These are phyloP conservation scores for Paramormyrops hopkinsi DNA, from an alignment of 2,797 vertebrate genomes.

Conservation along the genomic window DNA sequence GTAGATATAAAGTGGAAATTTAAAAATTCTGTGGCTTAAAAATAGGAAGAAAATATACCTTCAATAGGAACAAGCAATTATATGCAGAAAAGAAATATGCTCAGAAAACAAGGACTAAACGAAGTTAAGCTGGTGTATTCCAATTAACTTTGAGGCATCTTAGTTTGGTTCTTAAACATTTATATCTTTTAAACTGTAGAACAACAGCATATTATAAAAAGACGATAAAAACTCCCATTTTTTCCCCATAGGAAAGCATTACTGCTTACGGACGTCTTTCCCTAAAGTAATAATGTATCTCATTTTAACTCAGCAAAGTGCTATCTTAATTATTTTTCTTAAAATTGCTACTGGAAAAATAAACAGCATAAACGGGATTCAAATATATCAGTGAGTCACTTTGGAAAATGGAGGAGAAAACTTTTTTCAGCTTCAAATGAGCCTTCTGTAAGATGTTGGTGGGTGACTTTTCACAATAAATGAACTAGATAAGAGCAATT, in stretches of 20 bases:
- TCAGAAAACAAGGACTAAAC: not conserved
- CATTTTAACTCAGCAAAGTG: not conserved
- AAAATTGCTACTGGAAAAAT: conserved; percentile 9
- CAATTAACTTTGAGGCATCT: not conserved
- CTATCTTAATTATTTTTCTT: conserved; percentile 3
- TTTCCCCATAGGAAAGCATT: not conserved
- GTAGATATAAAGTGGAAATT: not conserved
- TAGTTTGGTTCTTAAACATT: not conserved
- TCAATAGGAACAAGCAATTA: not conserved
- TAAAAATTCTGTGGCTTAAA: not conserved
- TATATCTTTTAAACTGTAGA: not conserved
- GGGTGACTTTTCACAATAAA: not conserved
- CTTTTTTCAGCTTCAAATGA: not conserved
- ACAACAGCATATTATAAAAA: not conserved
- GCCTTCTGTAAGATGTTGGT: not conserved
- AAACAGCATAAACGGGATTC: not conserved
- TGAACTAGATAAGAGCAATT: not conserved
- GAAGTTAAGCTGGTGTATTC: not conserved
- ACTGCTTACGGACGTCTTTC: not conserved
- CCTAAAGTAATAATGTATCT: not conserved
- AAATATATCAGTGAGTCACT: not conserved
- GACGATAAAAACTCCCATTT: not conserved
- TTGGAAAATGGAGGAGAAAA: not conserved
- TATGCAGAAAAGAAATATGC: not conserved
- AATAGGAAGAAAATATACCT: not conserved